Percentiles rank a stretch among this genome's conserved stretches.
Evolutionary conservation across 2,797 vertebrate species (phyloP).

Genomic region (Lepus townsendii): DNA sequence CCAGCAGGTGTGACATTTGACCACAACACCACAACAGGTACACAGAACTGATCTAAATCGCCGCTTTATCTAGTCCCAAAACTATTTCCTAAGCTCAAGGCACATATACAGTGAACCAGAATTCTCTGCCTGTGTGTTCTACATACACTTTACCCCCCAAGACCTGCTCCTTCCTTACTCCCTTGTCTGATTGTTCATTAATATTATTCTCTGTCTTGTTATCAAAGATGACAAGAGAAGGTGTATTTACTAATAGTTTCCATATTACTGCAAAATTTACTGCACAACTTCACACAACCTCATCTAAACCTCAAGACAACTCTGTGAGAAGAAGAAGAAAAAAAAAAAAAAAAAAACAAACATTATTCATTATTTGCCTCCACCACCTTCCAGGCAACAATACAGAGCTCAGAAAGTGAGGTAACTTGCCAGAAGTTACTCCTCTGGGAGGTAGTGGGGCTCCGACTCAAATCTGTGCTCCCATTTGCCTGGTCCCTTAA

Average conservation of each 20-base stretch:
- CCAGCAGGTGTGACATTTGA: not conserved
- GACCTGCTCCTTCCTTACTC: not conserved
- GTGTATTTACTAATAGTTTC: not conserved
- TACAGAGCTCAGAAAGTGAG: conserved; percentile 21
- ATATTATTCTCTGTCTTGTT: not conserved
- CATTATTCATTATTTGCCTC: not conserved
- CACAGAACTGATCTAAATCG: conserved; percentile 1
- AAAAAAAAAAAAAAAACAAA: no score
- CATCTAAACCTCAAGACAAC: not conserved
- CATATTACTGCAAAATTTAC: not conserved
- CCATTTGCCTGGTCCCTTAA: not conserved
- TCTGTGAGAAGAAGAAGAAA: not conserved
- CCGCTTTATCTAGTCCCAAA: not conserved
- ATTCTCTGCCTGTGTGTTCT: not conserved
- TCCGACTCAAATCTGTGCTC: not conserved
- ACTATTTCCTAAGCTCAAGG: conserved; percentile 14
- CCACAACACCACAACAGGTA: conserved; percentile 4
- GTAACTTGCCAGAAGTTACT: not conserved
- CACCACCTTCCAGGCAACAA: not conserved
- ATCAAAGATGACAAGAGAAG: not conserved
- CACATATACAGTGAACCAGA: not conserved
- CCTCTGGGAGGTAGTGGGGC: not conserved
- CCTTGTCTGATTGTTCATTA: not conserved
- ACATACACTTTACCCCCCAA: not conserved
- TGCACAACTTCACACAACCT: not conserved